Evolutionary conservation across 92 coral and sea anemone species (phyloP).

Genomic region (Chrysogorgia sp.): DNA sequence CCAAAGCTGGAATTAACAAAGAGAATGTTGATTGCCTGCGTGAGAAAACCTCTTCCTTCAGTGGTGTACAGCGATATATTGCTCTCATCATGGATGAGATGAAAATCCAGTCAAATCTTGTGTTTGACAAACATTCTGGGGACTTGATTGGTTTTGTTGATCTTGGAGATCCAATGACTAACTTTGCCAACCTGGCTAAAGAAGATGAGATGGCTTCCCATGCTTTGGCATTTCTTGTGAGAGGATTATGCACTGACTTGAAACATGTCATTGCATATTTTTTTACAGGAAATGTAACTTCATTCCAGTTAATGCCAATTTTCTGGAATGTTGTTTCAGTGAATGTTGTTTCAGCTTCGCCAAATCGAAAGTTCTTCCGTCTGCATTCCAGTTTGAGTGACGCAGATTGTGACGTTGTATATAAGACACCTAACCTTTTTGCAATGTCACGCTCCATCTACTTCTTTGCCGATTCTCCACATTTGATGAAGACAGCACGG

Average conservation of each 20-base stretch:
- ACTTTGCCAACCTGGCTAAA: constrained; percentile 59
- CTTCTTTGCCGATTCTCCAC: no score
- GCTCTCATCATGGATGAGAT: constrained; percentile 66
- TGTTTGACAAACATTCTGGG: constrained; percentile 65
- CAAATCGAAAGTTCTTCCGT: no score
- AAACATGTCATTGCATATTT: constrained; percentile 71
- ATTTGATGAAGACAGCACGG: no score
- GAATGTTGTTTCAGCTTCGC: no score
- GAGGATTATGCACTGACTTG: constrained; percentile 68
- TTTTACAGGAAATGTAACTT: constrained; percentile 61
- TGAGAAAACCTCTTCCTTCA: constrained; percentile 41
- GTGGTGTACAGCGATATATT: constrained; percentile 61
- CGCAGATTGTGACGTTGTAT: no score
- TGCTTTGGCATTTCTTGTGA: constrained; percentile 64
- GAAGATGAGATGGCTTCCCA: constrained; percentile 61
- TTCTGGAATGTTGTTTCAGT: constrained; percentile 58
- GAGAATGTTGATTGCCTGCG: constrained; percentile 49
- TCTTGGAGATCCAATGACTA: constrained; percentile 68
- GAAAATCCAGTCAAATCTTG: constrained; percentile 62
- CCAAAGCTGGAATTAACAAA: constrained; percentile 59
- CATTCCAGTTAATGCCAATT: constrained; percentile 56
- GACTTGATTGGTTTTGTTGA: constrained; percentile 67
- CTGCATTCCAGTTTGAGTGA: no score
- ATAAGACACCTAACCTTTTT: no score
- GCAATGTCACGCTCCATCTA: no score